Conservation (phyloP, 2,113 vertebrate genomes). For the Ivindomyrus marchei region DNA sequence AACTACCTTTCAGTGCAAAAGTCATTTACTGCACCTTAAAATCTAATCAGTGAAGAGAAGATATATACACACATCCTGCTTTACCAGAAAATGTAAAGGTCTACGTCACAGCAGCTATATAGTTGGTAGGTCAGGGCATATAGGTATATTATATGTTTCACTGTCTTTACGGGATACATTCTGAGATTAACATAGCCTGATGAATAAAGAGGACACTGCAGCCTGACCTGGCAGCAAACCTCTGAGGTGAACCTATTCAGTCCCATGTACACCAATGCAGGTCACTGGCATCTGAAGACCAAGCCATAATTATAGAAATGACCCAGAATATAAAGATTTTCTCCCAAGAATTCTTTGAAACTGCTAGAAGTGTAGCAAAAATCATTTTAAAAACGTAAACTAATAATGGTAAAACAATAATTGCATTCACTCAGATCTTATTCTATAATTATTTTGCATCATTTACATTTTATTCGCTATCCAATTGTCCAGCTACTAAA, state of each 20-base stretch:
- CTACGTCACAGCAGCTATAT: neutral
- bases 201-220: slow-evolving; percentile 10
- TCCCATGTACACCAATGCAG: neutral
- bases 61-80: neutral
- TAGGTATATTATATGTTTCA: neutral
- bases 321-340: neutral
- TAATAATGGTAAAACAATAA: neutral
- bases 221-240: neutral
- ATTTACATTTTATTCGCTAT: neutral
- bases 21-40: neutral
- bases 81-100: neutral
- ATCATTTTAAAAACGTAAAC: neutral
- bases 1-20: neutral
- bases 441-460: neutral
- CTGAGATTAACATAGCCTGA: neutral
- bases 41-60: neutral
- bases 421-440: neutral
- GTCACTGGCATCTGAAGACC: neutral
- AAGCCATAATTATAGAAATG: slow-evolving; percentile 3
- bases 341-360: neutral
- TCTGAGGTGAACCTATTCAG: slow-evolving; percentile 19
- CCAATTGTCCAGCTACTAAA: neutral
- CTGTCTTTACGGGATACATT: neutral
- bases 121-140: neutral
- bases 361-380: neutral